Evolutionary conservation across 2,797 vertebrate species (phyloP).

Genomic region (Sebastolobus altivelis): DNA sequence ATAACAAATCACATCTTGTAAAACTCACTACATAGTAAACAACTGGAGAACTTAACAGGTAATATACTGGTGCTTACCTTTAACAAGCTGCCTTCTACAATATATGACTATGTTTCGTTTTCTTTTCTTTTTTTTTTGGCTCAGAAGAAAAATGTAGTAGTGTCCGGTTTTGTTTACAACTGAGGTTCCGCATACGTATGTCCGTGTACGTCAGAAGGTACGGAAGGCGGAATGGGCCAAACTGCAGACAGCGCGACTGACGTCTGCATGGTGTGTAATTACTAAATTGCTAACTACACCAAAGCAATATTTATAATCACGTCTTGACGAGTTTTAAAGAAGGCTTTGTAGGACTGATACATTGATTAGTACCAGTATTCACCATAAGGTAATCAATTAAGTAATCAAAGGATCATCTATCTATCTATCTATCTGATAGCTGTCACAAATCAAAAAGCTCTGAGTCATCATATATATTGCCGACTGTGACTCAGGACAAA

Average conservation of each 20-base stretch:
- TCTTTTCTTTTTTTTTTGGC: background rate
- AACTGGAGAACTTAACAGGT: fast-evolving
- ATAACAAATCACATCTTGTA: slow-evolving; percentile 32
- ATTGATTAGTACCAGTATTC: background rate
- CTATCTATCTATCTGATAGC: background rate
- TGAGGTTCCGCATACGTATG: slow-evolving; percentile 63
- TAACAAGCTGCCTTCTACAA: background rate
- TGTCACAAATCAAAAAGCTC: slow-evolving; percentile 16
- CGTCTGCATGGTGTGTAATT: too few relatives aligned
- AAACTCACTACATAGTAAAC: background rate
- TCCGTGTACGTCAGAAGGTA: slow-evolving; percentile 49
- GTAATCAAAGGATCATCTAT: background rate
- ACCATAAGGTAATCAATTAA: background rate
- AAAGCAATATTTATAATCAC: background rate
- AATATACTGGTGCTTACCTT: slow-evolving; percentile 38
- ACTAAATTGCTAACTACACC: background rate
- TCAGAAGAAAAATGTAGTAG: slow-evolving; percentile 5
- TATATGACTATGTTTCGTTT: background rate
- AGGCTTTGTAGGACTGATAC: background rate
- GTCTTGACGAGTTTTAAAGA: background rate
- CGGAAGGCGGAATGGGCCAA: slow-evolving; percentile 46
- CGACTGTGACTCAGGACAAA: slow-evolving; percentile 61
- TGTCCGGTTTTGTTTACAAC: slow-evolving; percentile 78
- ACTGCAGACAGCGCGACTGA: background rate
- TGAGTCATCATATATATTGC: slow-evolving; percentile 36